Percentiles rank a stretch among this genome's conserved stretches.
phyloP scores from a whole-genome alignment of 2,113 vertebrate genomes.

The Gnathonemus echidnorhynchus region DNA sequence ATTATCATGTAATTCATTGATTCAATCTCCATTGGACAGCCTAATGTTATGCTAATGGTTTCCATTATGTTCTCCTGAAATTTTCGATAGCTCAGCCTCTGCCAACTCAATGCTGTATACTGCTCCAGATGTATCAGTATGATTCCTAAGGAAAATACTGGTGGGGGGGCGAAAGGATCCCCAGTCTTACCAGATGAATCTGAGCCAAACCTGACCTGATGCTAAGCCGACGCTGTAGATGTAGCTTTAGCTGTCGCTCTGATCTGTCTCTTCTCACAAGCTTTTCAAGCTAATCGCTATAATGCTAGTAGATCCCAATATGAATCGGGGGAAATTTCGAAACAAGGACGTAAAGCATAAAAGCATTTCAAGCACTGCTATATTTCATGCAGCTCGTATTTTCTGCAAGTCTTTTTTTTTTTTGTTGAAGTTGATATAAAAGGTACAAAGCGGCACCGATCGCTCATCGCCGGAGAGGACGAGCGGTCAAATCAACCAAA shows the following conservation, averaged over 20 bases:
- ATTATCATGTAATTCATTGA: slow-evolving; percentile 19
- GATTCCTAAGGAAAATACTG: background rate
- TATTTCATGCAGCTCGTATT: background rate
- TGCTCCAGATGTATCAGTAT: background rate
- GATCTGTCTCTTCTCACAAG: background rate
- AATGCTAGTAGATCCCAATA: background rate
- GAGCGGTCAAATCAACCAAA: background rate
- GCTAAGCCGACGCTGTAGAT: slow-evolving; percentile 17
- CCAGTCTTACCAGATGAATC: background rate
- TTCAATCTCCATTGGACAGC: background rate
- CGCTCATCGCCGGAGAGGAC: background rate
- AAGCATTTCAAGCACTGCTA: background rate
- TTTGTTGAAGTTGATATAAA: background rate
- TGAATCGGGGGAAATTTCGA: background rate
- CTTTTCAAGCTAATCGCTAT: background rate
- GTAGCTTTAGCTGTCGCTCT: background rate
- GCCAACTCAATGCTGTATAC: background rate
- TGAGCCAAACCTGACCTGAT: background rate
- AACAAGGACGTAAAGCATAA: background rate
- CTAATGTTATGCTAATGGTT: slow-evolving; percentile 24
- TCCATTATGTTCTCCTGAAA: slow-evolving; percentile 13
- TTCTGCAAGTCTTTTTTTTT: background rate
- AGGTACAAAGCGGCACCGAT: background rate
- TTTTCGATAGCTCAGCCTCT: background rate
- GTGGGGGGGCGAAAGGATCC: background rate